Base-by-base conservation (phyloP, 2,797 vertebrate genomes). In the Rhyacichthys aspro region DNA sequence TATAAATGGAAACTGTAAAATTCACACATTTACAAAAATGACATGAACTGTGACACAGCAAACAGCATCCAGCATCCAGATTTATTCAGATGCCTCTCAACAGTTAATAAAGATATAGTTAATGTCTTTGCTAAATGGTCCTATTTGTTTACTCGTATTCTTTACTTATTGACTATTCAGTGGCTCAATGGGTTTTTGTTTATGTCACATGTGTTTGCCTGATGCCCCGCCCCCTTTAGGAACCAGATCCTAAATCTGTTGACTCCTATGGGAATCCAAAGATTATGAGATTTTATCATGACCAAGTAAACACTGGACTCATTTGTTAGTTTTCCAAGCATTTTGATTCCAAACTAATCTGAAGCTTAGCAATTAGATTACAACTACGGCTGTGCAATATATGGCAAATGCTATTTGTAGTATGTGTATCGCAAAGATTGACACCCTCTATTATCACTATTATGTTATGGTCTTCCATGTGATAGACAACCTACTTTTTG, bases 261-360 rank as follows among this genome's bases (percentile, higher is more conserved):
- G 5, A 7, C 15, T 37, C 48, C 16, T 37, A 16, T 37, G 33
- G 34, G 48, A 18, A 32, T 3, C 10, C 48, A 50, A 17, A 50
- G 15, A 50, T 28, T 28, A 28, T 36, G 33, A 50, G 48, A 50
- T 37, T 11, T 17, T 17, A 50, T 50, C 48, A 18, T 9, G 1
- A 9, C n/a, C 9, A 16, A 11, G 16, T 50, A 50, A 50, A 50
- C 48, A 50, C 33, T 11, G 33, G 11, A 37, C 15, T 7, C 16
- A 18, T 37, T 50, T 50, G 33, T 50, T 50, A 50, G 32, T 17
- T 11, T 36, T 16, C 8, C 46, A 48, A 48, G 32, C 46, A 33
- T 33, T 48, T 32, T 36, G 23, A 28, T 28, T 5, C 3, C 47
- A 38, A 38, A 11, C 15, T 17, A 36, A 36, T 17, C 37, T 38